These are phyloP conservation scores for Noctua comes DNA, from an alignment of 2,888 invertebrate species.

Conservation along the genomic window DNA sequence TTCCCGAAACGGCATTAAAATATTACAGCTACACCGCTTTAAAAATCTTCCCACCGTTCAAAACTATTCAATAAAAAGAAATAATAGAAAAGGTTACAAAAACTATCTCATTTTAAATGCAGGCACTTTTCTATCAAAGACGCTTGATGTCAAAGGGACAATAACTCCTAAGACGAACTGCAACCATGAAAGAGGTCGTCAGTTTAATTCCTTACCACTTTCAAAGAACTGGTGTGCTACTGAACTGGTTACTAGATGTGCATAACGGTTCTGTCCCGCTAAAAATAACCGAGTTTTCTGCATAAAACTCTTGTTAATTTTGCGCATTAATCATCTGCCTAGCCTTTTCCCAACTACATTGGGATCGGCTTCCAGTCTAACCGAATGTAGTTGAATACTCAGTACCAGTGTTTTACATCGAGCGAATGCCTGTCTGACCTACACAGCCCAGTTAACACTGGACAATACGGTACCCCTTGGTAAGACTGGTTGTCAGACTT, in stretches of 20 bases:
- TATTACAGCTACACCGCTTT: too few species aligned
- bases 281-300: neutral
- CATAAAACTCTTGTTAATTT: neutral
- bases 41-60: neutral
- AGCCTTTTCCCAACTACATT: too few species aligned
- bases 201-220: conserved; percentile 10
- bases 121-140: conserved; percentile 12
- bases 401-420: too few species aligned
- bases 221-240: neutral
- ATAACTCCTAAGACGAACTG: conserved; percentile 21
- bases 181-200: neutral
- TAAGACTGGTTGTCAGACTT: too few species aligned
- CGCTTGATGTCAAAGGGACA: conserved; percentile 19
- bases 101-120: conserved; percentile 17
- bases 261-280: neutral
- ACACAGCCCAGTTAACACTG: too few species aligned
- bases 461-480: too few species aligned
- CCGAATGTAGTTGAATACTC: too few species aligned
- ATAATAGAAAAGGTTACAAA: neutral
- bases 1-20: too few species aligned
- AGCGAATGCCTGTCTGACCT: too few species aligned
- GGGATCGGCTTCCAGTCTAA: too few species aligned
- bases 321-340: neutral
- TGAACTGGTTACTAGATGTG: neutral
- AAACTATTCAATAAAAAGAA: neutral